Evolutionary conservation across 2,888 invertebrate genomes (phyloP), one percentile per base, ranked within the genome.

Genomic region (Sinelater perroti): DNA sequence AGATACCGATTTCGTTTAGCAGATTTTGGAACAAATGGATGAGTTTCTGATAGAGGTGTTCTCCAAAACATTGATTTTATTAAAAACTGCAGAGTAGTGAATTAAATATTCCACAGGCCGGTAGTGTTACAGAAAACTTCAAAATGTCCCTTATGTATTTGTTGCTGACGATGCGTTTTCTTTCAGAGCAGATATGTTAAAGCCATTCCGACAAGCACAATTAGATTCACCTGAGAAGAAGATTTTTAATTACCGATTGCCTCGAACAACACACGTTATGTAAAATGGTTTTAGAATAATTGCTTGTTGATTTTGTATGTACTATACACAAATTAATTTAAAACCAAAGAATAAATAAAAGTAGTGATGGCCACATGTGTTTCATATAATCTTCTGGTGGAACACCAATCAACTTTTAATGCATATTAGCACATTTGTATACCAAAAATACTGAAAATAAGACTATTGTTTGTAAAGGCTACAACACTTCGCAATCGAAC

Each of bases 281-380:
- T 56, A 63, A 54, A 63, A 61, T 40, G 42, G 62, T 38, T 67
- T 69, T 51, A 65, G 68, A 6, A 65, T 67, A 46, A 52, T 68
- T 57, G 55, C 53, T 11, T 24, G 56, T 10, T 16, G 62, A 45
- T 62, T 55, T 45, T 20, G 61, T 28, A 57, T 47, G 59, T 66
- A 49, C 57, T 17, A 52, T 14, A 46, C 65, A 54, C 40, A 16
- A 49, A 57, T 65, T 10, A 62, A 62, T 47, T 45, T 65, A 46
- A 57, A 64, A 54, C 57, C 56, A 38, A 33, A 63, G 26, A 63
- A 56, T 50, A 61, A 63, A 40, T 61, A 49, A 50, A 60, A 44
- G 56, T 65, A 46, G 59, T 67, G 13, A 62, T 60, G 53, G 63
- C 63, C 18, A 31, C 58, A n/a, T 59, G 60, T 56, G 59, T 53